Evolutionary conservation across 2,888 invertebrate genomes (phyloP).

Genomic region (Vesta saturnalis): DNA sequence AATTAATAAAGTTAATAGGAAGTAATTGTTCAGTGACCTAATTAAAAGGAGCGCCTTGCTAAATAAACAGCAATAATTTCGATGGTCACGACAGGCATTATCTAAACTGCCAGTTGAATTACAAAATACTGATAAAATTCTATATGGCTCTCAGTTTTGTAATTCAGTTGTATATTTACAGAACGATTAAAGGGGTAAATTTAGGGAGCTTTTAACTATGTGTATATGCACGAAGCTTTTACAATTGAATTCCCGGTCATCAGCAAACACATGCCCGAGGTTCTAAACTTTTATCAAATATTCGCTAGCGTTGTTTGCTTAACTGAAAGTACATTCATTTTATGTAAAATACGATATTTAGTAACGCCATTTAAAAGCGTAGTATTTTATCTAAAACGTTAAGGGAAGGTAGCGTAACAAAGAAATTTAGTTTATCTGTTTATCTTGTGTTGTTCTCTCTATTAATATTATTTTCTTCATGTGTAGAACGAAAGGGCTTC

Average conservation of each 20-base stretch:
- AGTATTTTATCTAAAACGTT: neutral
- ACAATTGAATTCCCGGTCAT: slow-evolving; percentile 30
- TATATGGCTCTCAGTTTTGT: slow-evolving; percentile 13
- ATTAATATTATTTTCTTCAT: neutral
- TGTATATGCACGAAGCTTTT: slow-evolving; percentile 34
- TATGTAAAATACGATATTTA: neutral
- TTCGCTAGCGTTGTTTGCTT: slow-evolving; percentile 9
- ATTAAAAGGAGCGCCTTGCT: slow-evolving; percentile 20
- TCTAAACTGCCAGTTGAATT: slow-evolving; percentile 29
- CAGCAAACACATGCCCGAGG: slow-evolving; percentile 23
- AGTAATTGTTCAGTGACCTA: slow-evolving; percentile 17
- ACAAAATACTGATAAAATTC: slow-evolving; percentile 33
- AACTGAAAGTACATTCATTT: slow-evolving; percentile 3
- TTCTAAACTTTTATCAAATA: slow-evolving; percentile 20
- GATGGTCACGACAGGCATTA: slow-evolving; percentile 25
- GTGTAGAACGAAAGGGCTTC: neutral
- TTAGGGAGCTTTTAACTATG: slow-evolving; percentile 27
- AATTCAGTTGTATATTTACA: slow-evolving; percentile 25
- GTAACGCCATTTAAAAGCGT: neutral
- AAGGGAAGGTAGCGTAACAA: neutral
- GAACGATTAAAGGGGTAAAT: slow-evolving; percentile 24
- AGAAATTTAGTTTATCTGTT: neutral
- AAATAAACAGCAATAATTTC: slow-evolving; percentile 31
- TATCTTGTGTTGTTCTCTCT: neutral
- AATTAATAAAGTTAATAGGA: slow-evolving; percentile 24